Evolutionary conservation across 2,888 invertebrate species (phyloP), one percentile per base, ranked within the genome.

Genomic region (Eupithecia insigniata): DNA sequence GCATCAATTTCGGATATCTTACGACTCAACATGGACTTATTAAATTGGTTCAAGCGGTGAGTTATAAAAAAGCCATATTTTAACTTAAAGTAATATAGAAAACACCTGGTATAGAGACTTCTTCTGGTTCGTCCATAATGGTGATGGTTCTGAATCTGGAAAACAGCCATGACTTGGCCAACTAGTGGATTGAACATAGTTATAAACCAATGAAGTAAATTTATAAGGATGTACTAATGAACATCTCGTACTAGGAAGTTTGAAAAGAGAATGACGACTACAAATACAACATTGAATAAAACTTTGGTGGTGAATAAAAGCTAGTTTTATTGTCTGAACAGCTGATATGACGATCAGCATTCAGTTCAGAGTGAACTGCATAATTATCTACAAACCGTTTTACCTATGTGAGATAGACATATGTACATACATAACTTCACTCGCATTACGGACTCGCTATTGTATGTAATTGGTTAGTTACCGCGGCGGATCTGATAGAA

Each of bases 1-100:
- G 98, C 85, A 90, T 98, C 71, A 96, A 98, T 87, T 95, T 97
- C 69, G 96, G 96, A 60, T 97, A 97, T 87, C 90, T 98, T 18
- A 96, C 96, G 62, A 96, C 96, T 0, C 95, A 96, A 78, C 95
- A 96, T 51, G 98, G 98, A 26, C 86, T 97, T 36, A 91, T 97
- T 66, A 98, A 98, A 91, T 84, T 97, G 3, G 93, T 95, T 76
- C 97, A 98, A 95, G 95, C 97, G 81, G 97, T 97, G 93, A 95
- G 96, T 95, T 79, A 14, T n/a, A 1, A 12, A 1, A 36, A 36
- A 36, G 12, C 2, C 36, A 36, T 36, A 12, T 36, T 32, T 32
- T 5, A 32, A 32, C 3, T 32, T 32, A 32, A n/a, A n/a, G n/a
- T n/a, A n/a, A n/a, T n/a, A n/a, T n/a, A n/a, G n/a, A n/a, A n/a